Evolutionary conservation across 2,888 invertebrate genomes (phyloP), one percentile per base, ranked within the genome.

Genomic region (Patella depressa): DNA sequence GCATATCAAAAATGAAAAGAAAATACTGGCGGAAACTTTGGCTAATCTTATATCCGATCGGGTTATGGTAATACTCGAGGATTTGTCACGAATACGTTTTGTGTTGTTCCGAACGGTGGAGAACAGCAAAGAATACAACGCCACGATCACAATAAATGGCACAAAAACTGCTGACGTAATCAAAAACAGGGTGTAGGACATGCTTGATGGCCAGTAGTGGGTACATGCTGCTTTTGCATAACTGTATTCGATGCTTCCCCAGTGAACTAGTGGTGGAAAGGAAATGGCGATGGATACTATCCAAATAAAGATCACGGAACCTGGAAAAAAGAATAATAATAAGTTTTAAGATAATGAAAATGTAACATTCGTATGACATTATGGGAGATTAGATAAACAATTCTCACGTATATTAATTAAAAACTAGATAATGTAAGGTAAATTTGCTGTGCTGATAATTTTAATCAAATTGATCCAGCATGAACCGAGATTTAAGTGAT

Each of bases 131-230:
- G 19, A 19, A 65, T 65, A 65, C 19, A 19, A 24, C 19, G 24
- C 3, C 11, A 65, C 24, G 24, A 65, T 65, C 19, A 65, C 24
- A 24, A 19, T 14, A 65, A 65, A 65, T 11, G 65, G 65, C 12
- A 65, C 14, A 19, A 65, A 65, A 19, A 65, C 65, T 24, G 19
- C 65, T 3, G 65, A 65, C 11, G 19, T 65, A 11, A 65, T 65
- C 65, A 65, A 12, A 24, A 65, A 65, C n/a, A 65, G n/a, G 19
- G 65, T 65, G 19, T 65, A 65, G n/a, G 65, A 65, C 17, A 65
- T 9, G 19, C 65, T 65, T n/a, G 65, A 65, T n/a, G 65, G 65
- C 65, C 65, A 65, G 65, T 65, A 65, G 4, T 65, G 65, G 65
- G 65, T 65, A 65, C 65, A 65, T 0, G 65, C 65, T 65, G 65